Percentiles rank a stretch among this genome's conserved stretches.
phyloP scores from a whole-genome alignment of 2,797 vertebrate species.

The Cyclura pinguis region DNA sequence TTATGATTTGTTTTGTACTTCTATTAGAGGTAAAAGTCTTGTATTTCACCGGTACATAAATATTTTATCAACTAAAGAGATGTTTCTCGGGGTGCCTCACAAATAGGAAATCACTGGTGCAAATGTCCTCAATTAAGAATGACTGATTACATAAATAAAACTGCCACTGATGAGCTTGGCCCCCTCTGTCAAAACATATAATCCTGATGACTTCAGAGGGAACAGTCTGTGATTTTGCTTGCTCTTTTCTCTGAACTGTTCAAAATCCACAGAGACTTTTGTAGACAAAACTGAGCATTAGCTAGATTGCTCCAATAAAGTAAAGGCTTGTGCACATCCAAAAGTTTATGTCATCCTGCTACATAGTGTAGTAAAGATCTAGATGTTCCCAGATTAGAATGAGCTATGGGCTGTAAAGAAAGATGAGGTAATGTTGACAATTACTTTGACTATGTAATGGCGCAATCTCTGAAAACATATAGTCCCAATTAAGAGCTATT shows the following conservation, averaged over 20 bases:
- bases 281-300: slow-evolving; percentile 59
- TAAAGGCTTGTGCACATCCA: slow-evolving; percentile 49
- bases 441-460: not conserved
- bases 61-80: slow-evolving; percentile 59
- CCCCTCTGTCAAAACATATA: slow-evolving; percentile 52
- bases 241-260: not conserved
- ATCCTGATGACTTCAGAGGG: slow-evolving; percentile 34
- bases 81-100: slow-evolving; percentile 63
- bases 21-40: slow-evolving; percentile 59
- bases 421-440: slow-evolving; percentile 45
- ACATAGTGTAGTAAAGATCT: slow-evolving; percentile 43
- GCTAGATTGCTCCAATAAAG: slow-evolving; percentile 54
- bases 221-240: slow-evolving; percentile 35
- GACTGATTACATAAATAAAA: slow-evolving; percentile 48
- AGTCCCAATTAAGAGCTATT: not conserved
- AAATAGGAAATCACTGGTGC: slow-evolving; percentile 54
- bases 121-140: slow-evolving; percentile 41
- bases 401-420: not conserved
- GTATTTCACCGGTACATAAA: slow-evolving; percentile 71
- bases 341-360: slow-evolving; percentile 48
- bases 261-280: slow-evolving; percentile 44
- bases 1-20: slow-evolving; percentile 65
- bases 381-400: slow-evolving; percentile 52
- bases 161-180: slow-evolving; percentile 39
- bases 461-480: slow-evolving; percentile 16